phyloP scores from a whole-genome alignment of 2,797 vertebrate species.

The Lutjanus campechanus region DNA sequence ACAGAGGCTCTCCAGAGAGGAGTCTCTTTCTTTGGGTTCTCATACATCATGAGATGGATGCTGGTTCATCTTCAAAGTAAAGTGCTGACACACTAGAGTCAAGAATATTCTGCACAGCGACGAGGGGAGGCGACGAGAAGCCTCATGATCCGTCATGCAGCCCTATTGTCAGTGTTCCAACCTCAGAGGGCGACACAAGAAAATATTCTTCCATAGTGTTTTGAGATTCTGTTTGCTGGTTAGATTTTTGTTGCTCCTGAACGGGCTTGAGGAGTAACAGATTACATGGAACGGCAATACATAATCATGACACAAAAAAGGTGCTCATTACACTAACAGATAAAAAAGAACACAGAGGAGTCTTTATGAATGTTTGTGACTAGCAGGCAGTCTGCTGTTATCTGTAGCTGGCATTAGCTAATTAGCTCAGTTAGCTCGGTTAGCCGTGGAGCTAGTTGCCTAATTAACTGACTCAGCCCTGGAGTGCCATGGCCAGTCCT shows the following conservation, averaged over 20 bases:
- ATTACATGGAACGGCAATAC: no score
- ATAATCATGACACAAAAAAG: no score
- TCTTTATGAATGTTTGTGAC: no score
- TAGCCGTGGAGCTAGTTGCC: no score
- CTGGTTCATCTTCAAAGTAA: conserved; percentile 49
- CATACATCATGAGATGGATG: conserved; percentile 52
- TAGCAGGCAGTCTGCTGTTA: no score
- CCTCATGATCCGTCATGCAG: conserved; percentile 36
- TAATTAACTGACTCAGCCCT: no score
- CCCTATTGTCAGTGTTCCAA: conserved; percentile 16
- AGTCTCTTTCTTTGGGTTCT: conserved; percentile 48
- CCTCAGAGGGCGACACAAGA: conserved; percentile 27
- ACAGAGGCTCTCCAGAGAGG: conserved; percentile 48
- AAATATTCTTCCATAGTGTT: conserved; percentile 19
- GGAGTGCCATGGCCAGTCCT: no score
- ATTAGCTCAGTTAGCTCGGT: no score
- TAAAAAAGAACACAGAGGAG: no score
- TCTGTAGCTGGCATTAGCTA: no score
- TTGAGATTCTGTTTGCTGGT: not conserved
- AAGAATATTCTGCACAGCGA: conserved; percentile 42
- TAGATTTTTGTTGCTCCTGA: conserved; percentile 2
- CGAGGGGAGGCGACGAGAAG: conserved; percentile 27
- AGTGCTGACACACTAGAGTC: conserved; percentile 63
- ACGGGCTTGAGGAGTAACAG: no score
- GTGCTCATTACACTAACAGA: no score